Evolutionary conservation across 1,140 invertebrate genomes (phyloP), one percentile per base, ranked within the genome.

Genomic region (Aphaenogaster rudis): DNA sequence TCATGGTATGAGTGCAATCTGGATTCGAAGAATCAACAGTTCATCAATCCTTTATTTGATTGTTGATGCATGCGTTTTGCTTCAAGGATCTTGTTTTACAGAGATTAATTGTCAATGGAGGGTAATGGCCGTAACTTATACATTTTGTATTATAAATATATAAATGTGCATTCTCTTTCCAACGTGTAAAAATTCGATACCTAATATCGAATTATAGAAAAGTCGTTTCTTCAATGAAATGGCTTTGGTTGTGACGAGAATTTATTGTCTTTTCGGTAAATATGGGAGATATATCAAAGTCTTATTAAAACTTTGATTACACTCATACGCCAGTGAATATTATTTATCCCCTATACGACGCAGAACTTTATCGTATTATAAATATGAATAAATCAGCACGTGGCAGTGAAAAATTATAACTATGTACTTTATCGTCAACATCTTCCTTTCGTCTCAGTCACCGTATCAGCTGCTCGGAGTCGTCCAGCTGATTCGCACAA

Each of bases 381-480:
- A 59, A 71, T 59, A 54, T 50, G 69, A 91, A 79, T 28, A 87
- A 91, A 82, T 86, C 33, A 87, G 64, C 59, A 36, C 45, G 52
- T 88, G 91, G 89, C 91, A 91, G 91, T 91, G 90, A 69, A 76
- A 92, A 92, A 89, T 90, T 86, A 92, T 92, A 84, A 28, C 71
- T 86, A 84, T 71, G 17, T 78, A 61, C 21, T 78, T 88, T 72
- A 86, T 78, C 50, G 50, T 74, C 80, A 81, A 86, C 59, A 50
- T 69, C 63, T 82, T n/a, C 13, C 9, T 79, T 57, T 76, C 3
- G 0, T 36, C 71, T 87, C 74, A 77, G 63, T 90, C 57, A 17
- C 9, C 28, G 17, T 15, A 48, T 69, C 64, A 81, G 54, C 54
- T 67, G 36, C 50, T 59, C 15, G 17, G 48, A 42, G 0, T n/a